Conservation (phyloP, 2,797 vertebrate genomes). For the Hafferia zeledoni region DNA sequence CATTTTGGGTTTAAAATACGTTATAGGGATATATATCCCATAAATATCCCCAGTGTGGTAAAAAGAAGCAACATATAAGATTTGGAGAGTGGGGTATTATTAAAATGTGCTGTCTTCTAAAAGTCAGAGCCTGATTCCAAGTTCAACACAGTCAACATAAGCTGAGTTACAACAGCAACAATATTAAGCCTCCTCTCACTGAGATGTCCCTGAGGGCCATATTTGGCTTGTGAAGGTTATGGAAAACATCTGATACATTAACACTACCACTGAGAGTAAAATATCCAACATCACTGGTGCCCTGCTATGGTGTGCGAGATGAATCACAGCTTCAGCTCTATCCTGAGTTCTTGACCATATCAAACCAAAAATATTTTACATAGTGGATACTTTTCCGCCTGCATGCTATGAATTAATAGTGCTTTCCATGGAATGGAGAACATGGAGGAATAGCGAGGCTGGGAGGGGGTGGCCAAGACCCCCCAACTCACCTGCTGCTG, state of each 20-base stretch:
- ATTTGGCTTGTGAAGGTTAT: background rate
- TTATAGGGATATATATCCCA: background rate
- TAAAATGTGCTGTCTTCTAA: background rate
- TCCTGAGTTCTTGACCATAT: background rate
- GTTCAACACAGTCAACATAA: background rate
- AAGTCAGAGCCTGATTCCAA: background rate
- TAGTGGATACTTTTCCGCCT: background rate
- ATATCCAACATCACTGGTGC: fast-evolving
- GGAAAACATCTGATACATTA: fast-evolving
- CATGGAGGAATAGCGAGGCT: fast-evolving
- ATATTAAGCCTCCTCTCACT: background rate
- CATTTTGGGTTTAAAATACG: background rate
- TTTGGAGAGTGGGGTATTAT: background rate
- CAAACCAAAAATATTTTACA: background rate
- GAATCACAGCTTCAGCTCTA: background rate
- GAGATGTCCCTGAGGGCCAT: background rate
- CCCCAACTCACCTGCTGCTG: constrained; percentile 80
- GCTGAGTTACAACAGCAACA: background rate
- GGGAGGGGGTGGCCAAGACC: fast-evolving
- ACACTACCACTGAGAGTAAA: background rate
- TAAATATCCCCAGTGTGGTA: background rate
- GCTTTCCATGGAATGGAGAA: background rate
- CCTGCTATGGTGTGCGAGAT: fast-evolving
- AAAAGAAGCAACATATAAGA: background rate
- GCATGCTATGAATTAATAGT: fast-evolving